These are phyloP conservation scores for Xestia ashworthii DNA, from an alignment of 2,888 invertebrate species.

Conservation along the genomic window DNA sequence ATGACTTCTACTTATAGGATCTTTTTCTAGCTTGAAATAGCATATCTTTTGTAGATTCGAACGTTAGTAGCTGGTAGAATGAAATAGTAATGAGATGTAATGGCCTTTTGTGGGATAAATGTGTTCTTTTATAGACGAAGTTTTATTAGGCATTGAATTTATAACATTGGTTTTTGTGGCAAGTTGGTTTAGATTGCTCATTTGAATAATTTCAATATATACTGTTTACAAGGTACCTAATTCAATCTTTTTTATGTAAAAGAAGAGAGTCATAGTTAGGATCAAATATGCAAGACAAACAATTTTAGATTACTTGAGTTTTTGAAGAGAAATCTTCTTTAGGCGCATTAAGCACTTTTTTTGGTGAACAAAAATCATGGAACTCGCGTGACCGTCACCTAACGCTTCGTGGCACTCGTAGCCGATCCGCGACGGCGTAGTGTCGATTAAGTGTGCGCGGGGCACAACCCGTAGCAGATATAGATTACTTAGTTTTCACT, in stretches of 20 bases:
- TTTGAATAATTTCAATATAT: background rate
- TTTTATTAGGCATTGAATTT: background rate
- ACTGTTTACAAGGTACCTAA: background rate
- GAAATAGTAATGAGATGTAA: constrained; percentile 11
- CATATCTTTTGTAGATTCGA: background rate
- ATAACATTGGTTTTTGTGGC: constrained; percentile 1
- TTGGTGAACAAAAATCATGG: no score
- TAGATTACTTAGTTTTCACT: no score
- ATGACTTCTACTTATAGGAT: constrained; percentile 5
- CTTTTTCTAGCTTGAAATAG: background rate
- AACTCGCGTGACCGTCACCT: no score
- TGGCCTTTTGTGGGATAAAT: constrained; percentile 9
- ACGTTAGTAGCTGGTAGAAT: background rate
- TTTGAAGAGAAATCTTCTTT: no score
- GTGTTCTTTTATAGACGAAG: background rate
- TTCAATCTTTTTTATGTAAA: background rate
- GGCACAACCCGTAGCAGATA: no score
- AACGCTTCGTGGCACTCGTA: no score
- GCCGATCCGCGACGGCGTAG: no score
- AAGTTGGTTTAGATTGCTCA: background rate
- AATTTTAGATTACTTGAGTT: no score
- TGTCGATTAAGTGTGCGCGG: no score
- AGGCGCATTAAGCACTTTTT: no score
- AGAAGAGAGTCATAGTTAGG: background rate
- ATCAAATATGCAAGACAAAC: background rate